Base-by-base conservation (phyloP, 1,140 invertebrate genomes). In the Helicoverpa armigera region DNA sequence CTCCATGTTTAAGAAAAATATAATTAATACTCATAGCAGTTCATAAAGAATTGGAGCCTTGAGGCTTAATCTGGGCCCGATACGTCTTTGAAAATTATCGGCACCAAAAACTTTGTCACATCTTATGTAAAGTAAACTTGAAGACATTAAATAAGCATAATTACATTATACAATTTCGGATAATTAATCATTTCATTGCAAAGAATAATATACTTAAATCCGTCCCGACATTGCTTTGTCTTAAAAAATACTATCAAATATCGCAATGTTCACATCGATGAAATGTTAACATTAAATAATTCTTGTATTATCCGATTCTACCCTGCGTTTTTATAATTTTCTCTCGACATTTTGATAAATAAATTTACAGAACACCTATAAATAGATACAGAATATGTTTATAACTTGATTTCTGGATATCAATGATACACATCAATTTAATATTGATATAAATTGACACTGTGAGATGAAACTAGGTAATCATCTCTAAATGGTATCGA, bases 401-500 rank as follows among this genome's bases (percentile, higher is more conserved):
- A 43, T 69, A 58, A 48, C 29, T 69, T 54, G 10, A 31, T 54
- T 70, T 58, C 63, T 53, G 67, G 50, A 31, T 78, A 12, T 67
- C 61, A 77, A 43, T 50, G 5, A 74, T 74, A 61, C 60, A 82
- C 76, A 82, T 85, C 83, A 85, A 82, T 87, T 85, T 90, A 90
- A 88, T 88, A 88, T 89, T 89, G 54, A 85, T 87, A 85, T 82
- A 92, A 94, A 94, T 94, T 94, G 93, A 94, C 93, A 82, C 79
- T 87, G 82, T 87, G 89, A 91, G 92, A 93, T 83, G 87, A 88
- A 70, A 72, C 67, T 61, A 86, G 84, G 69, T 78, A 84, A 83
- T 89, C 89, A 91, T 90, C 90, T 89, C 88, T 91, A 94, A 93
- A 94, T 88, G 85, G 85, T 88, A 87, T 94, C 87, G 85, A 92